phyloP scores from a whole-genome alignment of 1,140 invertebrate genomes.

The Heliothis subflexa region DNA sequence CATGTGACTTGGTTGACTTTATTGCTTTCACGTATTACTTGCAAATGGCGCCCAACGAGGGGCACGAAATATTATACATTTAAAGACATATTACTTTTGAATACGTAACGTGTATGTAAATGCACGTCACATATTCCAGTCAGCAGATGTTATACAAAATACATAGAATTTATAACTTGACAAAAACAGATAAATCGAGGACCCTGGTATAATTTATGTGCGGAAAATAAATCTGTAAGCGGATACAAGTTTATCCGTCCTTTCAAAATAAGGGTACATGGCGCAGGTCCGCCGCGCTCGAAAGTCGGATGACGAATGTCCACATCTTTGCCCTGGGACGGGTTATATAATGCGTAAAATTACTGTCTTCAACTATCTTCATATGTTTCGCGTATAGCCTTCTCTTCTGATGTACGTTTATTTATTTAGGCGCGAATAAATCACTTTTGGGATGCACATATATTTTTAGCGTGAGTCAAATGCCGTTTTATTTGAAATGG shows the following conservation, averaged over 20 bases:
- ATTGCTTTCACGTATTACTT: constrained; percentile 48
- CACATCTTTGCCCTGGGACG: constrained; percentile 67
- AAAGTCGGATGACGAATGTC: constrained; percentile 77
- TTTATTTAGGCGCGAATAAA: constrained; percentile 47
- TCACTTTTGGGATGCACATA: constrained; percentile 42
- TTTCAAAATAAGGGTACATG: constrained; percentile 65
- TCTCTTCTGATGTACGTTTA: constrained; percentile 47
- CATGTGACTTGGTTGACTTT: constrained; percentile 52
- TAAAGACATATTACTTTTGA: constrained; percentile 23
- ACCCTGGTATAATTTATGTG: constrained; percentile 61
- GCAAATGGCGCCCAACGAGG: constrained; percentile 54
- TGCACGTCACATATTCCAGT: constrained; percentile 28
- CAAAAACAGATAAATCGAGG: constrained; percentile 57
- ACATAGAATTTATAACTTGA: constrained; percentile 49
- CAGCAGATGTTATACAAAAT: constrained; percentile 45
- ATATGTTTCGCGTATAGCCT: constrained; percentile 60
- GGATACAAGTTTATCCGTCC: constrained; percentile 69
- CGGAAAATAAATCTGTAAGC: constrained; percentile 68
- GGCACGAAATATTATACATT: constrained; percentile 23
- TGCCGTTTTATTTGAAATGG: constrained; percentile 26
- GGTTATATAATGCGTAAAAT: constrained; percentile 84
- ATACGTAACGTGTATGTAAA: constrained; percentile 22
- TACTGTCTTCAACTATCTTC: constrained; percentile 72
- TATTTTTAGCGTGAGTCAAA: constrained; percentile 33
- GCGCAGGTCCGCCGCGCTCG: constrained; percentile 60